Evolutionary conservation across 1,140 invertebrate species (phyloP).

Genomic region (Chironomus striatipennis): DNA sequence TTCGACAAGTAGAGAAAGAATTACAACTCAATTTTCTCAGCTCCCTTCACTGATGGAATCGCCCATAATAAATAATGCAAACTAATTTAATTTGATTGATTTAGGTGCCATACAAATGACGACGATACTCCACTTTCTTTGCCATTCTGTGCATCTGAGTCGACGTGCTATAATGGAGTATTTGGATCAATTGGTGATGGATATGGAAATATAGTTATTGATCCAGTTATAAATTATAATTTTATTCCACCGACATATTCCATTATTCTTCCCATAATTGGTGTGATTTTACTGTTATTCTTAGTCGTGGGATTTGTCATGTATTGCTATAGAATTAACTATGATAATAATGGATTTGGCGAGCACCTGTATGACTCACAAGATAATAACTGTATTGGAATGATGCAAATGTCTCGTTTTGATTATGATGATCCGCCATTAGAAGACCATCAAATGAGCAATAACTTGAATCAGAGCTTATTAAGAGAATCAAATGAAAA

Average conservation of each 20-base stretch:
- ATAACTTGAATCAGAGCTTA: constrained; percentile 34
- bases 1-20: no score
- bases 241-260: constrained; percentile 47
- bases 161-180: constrained; percentile 76
- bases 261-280: constrained; percentile 51
- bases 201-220: constrained; percentile 45
- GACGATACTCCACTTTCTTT: constrained; percentile 59
- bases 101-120: constrained; percentile 61
- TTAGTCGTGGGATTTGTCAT: constrained; percentile 53
- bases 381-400: constrained; percentile 37
- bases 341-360: constrained; percentile 41
- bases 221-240: constrained; percentile 40
- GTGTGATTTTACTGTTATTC: constrained; percentile 51
- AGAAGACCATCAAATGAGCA: constrained; percentile 32
- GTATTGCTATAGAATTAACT: constrained; percentile 55
- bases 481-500: constrained; percentile 32
- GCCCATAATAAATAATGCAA: no score
- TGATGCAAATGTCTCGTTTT: constrained; percentile 36
- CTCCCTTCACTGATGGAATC: no score
- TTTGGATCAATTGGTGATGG: constrained; percentile 73
- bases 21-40: no score
- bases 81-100: neutral
- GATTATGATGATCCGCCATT: constrained; percentile 38
- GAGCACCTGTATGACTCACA: constrained; percentile 45
- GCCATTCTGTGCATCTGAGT: constrained; percentile 71